phyloP scores from a whole-genome alignment of 1,140 invertebrate species.

The Dufourea novaeangliae region DNA sequence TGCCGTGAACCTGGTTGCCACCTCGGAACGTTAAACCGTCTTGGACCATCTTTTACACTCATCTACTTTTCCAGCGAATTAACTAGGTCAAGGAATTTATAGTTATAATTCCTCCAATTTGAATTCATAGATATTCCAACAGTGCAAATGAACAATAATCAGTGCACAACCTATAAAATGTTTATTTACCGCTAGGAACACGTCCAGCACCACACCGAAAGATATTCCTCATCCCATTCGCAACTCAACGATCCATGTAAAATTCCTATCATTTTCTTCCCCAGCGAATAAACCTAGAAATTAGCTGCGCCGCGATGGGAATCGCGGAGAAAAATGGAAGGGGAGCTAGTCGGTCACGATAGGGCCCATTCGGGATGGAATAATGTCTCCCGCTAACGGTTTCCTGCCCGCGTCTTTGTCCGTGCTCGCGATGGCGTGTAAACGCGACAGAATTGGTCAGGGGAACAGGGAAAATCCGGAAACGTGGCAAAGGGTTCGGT shows the following conservation, averaged over 20 bases:
- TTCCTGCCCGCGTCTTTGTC: conserved; percentile 35
- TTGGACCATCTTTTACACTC: not conserved
- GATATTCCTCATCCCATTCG: not conserved
- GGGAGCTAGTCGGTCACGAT: not conserved
- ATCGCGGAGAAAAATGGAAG: not conserved
- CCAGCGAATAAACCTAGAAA: not conserved
- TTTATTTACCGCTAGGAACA: too few species aligned
- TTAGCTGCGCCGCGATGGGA: not conserved
- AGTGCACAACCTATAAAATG: too few species aligned
- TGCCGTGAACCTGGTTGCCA: not conserved
- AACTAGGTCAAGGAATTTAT: not conserved
- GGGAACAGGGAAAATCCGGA: conserved; percentile 27
- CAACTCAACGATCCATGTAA: not conserved
- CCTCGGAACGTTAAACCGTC: not conserved
- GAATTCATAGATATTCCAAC: too few species aligned
- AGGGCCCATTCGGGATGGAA: not conserved
- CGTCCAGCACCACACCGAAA: too few species aligned
- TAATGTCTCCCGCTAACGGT: conserved; percentile 23
- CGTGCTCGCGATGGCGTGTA: conserved; percentile 27
- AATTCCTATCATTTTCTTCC: conserved; percentile 1
- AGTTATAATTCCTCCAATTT: too few species aligned
- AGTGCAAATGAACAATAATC: too few species aligned
- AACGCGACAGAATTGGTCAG: conserved; percentile 25
- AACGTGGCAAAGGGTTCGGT: conserved; percentile 10
- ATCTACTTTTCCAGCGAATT: not conserved